Base-by-base conservation (phyloP, 1,140 invertebrate species). In the Bombus waltoni region DNA sequence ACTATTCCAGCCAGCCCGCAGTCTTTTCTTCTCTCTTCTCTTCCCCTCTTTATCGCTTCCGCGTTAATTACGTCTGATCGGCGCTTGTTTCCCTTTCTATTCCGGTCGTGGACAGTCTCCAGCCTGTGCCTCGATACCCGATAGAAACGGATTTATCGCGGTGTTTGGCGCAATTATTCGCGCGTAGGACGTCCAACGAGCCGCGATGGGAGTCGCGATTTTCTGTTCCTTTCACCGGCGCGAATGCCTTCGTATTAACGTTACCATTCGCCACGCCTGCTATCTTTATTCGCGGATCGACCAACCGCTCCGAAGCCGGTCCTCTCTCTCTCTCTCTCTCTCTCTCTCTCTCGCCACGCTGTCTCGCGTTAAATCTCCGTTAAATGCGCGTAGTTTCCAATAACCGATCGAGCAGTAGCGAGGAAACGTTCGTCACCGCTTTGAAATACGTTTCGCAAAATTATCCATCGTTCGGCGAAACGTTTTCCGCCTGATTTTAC, bases 91-190 rank as follows among this genome's bases (percentile, higher is more conserved):
- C 1, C n/a, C 1, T 35, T 68, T 35, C 11, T 1, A 32, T 62
- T 9, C 28, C 1, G n/a, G 4, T 42, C 28, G 18, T 32, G 32
- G 32, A 32, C 32, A 32, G 32, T 32, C 32, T 5, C 3, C 8
- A 35, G 18, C 32, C 38, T 8, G 22, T 3, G 1, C 8, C 65
- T 32, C 65, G 32, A 25, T 47, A 22, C 13, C 25, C 13, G 68
- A n/a, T 9, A 4, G 22, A 22, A 53, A 53, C 47, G 42, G 59
- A 83, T 75, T 83, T 66, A 68, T 57, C 35, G 53, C 28, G 42
- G 35, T 25, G 42, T 83, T 75, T 59, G 28, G 11, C n/a, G 81
- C 42, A 47, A 83, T 83, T 76, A 75, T 53, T 75, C 72, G 35
- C 72, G 81, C 22, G 59, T 83, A 28, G 57, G 44, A 53, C 13